Evolutionary conservation across 2,888 invertebrate species (phyloP), one percentile per base, ranked within the genome.

Genomic region (Idaea aversata): DNA sequence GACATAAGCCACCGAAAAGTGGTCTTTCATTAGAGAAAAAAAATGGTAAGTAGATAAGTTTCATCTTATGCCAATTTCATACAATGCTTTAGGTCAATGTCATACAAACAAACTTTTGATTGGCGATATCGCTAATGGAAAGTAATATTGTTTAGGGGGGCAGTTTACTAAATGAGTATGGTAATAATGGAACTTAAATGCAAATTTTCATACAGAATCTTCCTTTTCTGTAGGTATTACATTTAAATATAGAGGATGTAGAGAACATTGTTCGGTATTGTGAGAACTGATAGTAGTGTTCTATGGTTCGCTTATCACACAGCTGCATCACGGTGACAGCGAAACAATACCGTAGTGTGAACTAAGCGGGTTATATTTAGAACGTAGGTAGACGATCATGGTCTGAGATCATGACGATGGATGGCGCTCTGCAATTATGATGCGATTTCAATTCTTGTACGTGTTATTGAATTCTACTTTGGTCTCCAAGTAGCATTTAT

Each of bases 301-400:
- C 47, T 13, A 47, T 47, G 47, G 47, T 47, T 66, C 70, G 64
- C 69, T 71, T 71, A 67, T 65, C 75, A 77, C 76, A 73, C 74
- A 72, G 75, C 75, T 74, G 73, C 72, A 71, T 66, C 63, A 72
- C 72, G 69, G 74, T 72, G 72, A 69, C 72, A 73, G 67, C 72
- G 65, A 77, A 79, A 81, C 79, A 81, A 77, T 79, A 75, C 73
- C 73, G 70, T 75, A 68, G 75, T 73, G 74, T 76, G 76, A 79
- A 77, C 77, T 79, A 83, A 82, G 78, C 79, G 78, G 66, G 81
- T 77, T 83, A 83, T 77, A 79, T 82, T 78, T 82, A 81, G 83
- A 74, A 67, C 68, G 47, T 47, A 71, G 71, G 13, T 59, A 70
- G 47, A 47, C 47, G 47, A 47, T 47, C 47, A 47, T 76, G 72